Conservation (phyloP, 2,888 invertebrate species). For the Diogma glabrata region DNA sequence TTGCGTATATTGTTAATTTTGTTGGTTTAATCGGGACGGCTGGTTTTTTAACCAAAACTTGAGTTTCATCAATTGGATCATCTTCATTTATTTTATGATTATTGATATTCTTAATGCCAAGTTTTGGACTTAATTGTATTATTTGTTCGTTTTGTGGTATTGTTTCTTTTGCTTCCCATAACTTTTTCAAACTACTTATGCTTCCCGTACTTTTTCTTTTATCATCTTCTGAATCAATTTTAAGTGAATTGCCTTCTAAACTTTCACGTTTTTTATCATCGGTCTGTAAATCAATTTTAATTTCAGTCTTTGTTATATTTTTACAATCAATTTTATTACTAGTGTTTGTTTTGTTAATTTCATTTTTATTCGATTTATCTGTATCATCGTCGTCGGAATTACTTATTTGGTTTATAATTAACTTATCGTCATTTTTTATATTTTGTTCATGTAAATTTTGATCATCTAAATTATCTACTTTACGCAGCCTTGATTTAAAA, state of each 20-base stretch:
- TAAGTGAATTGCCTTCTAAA: slow-evolving; percentile 30
- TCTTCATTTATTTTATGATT: slow-evolving; percentile 19
- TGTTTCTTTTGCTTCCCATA: slow-evolving; percentile 77
- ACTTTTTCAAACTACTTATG: slow-evolving; percentile 81
- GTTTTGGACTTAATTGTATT: slow-evolving; percentile 53
- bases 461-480: slow-evolving; percentile 49
- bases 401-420: no score
- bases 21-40: slow-evolving; percentile 57
- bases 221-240: slow-evolving; percentile 51
- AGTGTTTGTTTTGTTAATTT: slow-evolving; percentile 10
- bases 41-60: slow-evolving; percentile 42
- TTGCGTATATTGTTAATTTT: slow-evolving; percentile 62
- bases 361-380: slow-evolving; percentile 13
- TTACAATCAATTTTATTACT: slow-evolving; percentile 4
- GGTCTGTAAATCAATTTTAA: slow-evolving; percentile 36
- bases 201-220: slow-evolving; percentile 85
- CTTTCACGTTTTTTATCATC: slow-evolving; percentile 37
- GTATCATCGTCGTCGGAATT: slow-evolving; percentile 1
- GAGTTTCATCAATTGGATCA: slow-evolving; percentile 18
- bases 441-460: slow-evolving; percentile 20
- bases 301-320: slow-evolving; percentile 36
- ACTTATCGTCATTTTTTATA: slow-evolving; percentile 13
- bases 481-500: slow-evolving; percentile 71
- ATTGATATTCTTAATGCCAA: slow-evolving; percentile 40
- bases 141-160: slow-evolving; percentile 31